Base-by-base conservation (phyloP, 2,888 invertebrate genomes). In the Tortricodes alternella region DNA sequence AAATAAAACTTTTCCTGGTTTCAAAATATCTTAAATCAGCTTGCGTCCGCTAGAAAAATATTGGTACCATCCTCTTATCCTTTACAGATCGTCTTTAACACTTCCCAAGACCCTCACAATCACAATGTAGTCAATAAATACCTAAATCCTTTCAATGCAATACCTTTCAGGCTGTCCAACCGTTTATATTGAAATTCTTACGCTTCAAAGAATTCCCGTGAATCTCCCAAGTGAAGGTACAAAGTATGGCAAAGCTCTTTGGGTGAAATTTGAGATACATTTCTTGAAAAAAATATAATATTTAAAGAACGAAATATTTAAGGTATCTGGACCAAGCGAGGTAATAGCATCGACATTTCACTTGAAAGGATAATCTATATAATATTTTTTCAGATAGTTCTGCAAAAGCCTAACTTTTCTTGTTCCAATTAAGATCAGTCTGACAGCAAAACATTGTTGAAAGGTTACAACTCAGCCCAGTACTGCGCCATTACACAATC, bases 141-240 rank as follows among this genome's bases (percentile, higher is more conserved):
- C 58, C 62, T 50, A 51, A 58, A 63, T 58, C 55, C 62, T 63
- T 61, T 61, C 62, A 53, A 52, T 66, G 61, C 60, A 55, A 60
- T 59, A 43, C 43, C 55, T 63, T 38, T 38, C 7, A 6, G 64
- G 62, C 66, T 65, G 62, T 49, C 65, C 51, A 60, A 60, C 62
- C 67, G 67, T 76, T 73, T 68, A 73, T 80, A 82, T 82, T 78
- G 78, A 27, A 73, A 78, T 80, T 78, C 75, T 77, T 74, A 74
- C 74, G 75, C 73, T 74, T 68, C 73, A 67, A 65, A 70, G 64
- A 59, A 61, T 66, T 58, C 65, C 72, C 74, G 68, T 64, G 66
- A 56, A 53, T 66, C 67, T 66, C 59, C 62, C 69, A 68, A 68
- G 66, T 55, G 61, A 62, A 67, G 58, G 55, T 61, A 56, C 43